Base-by-base conservation (phyloP, 1,140 invertebrate species). In the Choristoneura fumiferana region DNA sequence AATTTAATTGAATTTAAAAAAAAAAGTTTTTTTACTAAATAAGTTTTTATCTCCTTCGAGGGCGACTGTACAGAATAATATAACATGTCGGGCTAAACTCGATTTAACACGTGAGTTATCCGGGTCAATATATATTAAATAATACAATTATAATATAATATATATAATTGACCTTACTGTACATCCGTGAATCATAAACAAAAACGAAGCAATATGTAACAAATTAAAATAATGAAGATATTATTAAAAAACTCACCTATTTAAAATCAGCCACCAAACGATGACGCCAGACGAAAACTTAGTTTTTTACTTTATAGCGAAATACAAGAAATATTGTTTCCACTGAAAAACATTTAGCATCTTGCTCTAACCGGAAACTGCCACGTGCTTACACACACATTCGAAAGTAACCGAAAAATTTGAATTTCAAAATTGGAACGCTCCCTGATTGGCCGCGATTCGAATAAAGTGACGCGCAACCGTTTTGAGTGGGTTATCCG, bases 391-490 rank as follows among this genome's bases (percentile, higher is more conserved):
- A 67, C 60, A 37, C 58, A 65, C 60, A 54, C 60, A 69, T 49
- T 13, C 4, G 12, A n/a, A 10, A 5, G 10, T 18, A 49, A 29
- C 43, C 12, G 43, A 22, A 39, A 49, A 49, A 18, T 49, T 49
- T 4, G 45, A 64, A 65, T 52, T 22, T 56, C 53, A 39, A 43
- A 61, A 60, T 35, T 55, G 43, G 56, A 59, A 57, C 57, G 37
- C 62, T 62, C 58, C 22, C 38, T n/a, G 2, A 37, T 54, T 15
- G 18, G 43, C 43, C 40, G 53, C 18, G 55, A 58, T 58, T 40
- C 43, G 13, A 55, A 62, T 63, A 64, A 72, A 72, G 73, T 71
- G 76, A 65, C 53, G 75, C 43, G 55, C 38, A 57, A 34, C 49
- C 35, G 38, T 54, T 53, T 18, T 34, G 34, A 14, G 18, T 34